Evolutionary conservation across 2,888 invertebrate genomes (phyloP).

Genomic region (Cosmia pyralina): DNA sequence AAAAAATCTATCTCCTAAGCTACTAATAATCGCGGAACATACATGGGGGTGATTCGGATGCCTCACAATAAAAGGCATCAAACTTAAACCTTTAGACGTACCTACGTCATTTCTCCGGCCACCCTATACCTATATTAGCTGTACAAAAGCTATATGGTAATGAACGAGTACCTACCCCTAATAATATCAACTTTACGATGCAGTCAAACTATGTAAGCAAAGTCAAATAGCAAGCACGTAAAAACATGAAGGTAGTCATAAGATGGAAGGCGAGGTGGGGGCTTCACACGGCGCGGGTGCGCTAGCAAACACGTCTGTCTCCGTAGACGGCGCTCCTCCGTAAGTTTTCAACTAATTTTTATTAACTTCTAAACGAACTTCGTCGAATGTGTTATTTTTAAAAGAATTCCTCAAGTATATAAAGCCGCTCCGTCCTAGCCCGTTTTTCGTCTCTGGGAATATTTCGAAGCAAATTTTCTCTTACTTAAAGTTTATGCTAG

Average conservation of each 20-base stretch:
- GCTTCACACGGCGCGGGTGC: conserved; percentile 27
- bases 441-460: conserved; percentile 78
- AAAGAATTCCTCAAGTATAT: conserved; percentile 73
- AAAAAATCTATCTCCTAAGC: too few species aligned
- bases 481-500: conserved; percentile 83
- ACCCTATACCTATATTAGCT: not conserved
- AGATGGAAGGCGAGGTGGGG: conserved; percentile 7
- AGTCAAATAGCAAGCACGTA: conserved; percentile 48
- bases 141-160: not conserved
- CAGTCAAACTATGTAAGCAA: conserved; percentile 20
- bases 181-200: conserved; percentile 8
- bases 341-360: conserved; percentile 76
- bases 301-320: conserved; percentile 68
- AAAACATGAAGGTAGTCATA: conserved; percentile 47
- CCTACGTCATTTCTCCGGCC: too few species aligned
- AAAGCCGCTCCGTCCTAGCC: conserved; percentile 76
- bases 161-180: not conserved
- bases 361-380: conserved; percentile 72
- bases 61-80: too few species aligned
- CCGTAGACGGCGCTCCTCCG: conserved; percentile 49
- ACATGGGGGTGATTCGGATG: too few species aligned
- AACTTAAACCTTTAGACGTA: too few species aligned
- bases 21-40: too few species aligned
- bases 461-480: conserved; percentile 82
- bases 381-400: conserved; percentile 66